Conservation (phyloP, 2,888 invertebrate species). For the Seira sanloemensis region DNA sequence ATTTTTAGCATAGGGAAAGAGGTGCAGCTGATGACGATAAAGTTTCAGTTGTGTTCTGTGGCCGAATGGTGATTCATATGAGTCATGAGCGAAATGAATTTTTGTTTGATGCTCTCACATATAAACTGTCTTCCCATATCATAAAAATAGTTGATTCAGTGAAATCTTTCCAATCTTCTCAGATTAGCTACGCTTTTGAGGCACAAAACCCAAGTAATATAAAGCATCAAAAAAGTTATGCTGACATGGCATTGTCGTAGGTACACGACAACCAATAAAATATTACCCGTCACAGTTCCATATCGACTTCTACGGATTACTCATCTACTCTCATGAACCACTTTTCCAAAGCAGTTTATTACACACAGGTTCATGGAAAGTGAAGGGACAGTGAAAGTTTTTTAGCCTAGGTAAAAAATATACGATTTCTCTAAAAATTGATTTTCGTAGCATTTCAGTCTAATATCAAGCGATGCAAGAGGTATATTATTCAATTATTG, state of each 20-base stretch:
- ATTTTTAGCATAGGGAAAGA: background rate
- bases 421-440: no score
- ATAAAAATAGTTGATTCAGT: background rate
- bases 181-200: conserved; percentile 49
- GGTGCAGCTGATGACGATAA: conserved; percentile 9
- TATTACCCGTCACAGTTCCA: background rate
- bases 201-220: background rate
- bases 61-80: conserved; percentile 21
- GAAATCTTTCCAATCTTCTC: conserved; percentile 44
- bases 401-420: no score
- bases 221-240: conserved; percentile 9
- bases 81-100: conserved; percentile 9
- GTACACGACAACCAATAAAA: background rate
- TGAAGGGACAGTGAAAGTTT: no score
- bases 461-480: no score
- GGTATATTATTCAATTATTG: no score
- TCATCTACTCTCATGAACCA: background rate
- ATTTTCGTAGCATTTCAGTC: no score
- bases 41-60: background rate
- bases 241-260: background rate
- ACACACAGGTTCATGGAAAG: no score
- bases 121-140: background rate
- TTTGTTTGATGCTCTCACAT: conserved; percentile 7
- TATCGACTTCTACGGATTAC: background rate
- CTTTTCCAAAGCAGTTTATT: no score